Percentiles rank a stretch among this genome's conserved stretches.
phyloP scores from a whole-genome alignment of 2,888 invertebrate species.

The Esperia sulphurella region DNA sequence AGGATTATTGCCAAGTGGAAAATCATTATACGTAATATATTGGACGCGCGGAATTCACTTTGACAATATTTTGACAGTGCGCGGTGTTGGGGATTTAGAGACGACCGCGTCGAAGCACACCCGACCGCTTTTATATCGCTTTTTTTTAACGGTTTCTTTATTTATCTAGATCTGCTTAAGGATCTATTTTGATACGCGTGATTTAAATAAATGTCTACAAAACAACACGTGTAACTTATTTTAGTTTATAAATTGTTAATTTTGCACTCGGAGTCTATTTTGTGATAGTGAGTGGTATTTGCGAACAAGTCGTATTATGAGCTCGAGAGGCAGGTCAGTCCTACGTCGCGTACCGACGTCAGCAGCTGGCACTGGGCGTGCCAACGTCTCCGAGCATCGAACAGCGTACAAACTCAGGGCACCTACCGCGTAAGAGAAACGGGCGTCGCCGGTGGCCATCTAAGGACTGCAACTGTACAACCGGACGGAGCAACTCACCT shows the following conservation, averaged over 20 bases:
- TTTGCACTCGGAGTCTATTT: slow-evolving; percentile 1
- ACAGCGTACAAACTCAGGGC: neutral
- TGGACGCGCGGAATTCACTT: slow-evolving; percentile 74
- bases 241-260: slow-evolving; percentile 6
- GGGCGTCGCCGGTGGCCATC: slow-evolving; percentile 62
- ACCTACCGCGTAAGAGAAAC: slow-evolving; percentile 42
- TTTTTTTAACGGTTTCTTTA: slow-evolving; percentile 44
- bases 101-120: slow-evolving; percentile 39
- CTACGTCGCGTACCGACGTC: neutral
- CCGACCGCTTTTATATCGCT: slow-evolving; percentile 45
- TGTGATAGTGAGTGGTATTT: slow-evolving; percentile 1
- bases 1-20: slow-evolving; percentile 78
- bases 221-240: slow-evolving; percentile 10
- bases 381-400: neutral
- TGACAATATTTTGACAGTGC: slow-evolving; percentile 78
- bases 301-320: slow-evolving; percentile 2
- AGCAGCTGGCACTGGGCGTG: neutral
- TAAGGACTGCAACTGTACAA: slow-evolving; percentile 73
- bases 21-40: slow-evolving; percentile 71
- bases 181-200: slow-evolving; percentile 45
- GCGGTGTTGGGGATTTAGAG: slow-evolving; percentile 64
- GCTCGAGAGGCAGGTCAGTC: slow-evolving; percentile 10
- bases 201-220: slow-evolving; percentile 15
- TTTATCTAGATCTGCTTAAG: slow-evolving; percentile 43
- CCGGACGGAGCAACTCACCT: slow-evolving; percentile 58